These are phyloP conservation scores for Scaptomyza montana DNA, from an alignment of 1,140 invertebrate genomes.

Conservation along the genomic window DNA sequence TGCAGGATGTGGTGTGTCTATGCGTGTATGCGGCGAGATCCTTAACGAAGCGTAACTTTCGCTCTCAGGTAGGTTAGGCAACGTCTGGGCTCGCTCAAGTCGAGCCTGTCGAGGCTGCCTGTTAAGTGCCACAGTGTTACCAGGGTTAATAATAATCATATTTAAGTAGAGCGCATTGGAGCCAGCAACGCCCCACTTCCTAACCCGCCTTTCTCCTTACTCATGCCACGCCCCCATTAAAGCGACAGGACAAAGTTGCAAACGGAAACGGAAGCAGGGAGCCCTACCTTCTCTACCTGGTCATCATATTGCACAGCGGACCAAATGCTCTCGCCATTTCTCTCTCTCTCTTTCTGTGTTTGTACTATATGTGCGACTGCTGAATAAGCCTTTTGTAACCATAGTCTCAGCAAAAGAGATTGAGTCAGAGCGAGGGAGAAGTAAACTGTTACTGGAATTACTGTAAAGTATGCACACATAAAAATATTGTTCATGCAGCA, in stretches of 20 bases:
- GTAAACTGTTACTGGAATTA: conserved; percentile 79
- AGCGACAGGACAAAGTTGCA: conserved; percentile 70
- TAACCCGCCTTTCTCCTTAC: background rate
- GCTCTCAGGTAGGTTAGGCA: conserved; percentile 58
- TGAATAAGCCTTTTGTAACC: conserved; percentile 61
- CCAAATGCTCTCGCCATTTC: background rate
- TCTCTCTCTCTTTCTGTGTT: background rate
- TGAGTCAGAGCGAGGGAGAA: background rate
- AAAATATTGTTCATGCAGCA: conserved; percentile 58
- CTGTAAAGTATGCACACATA: conserved; percentile 57
- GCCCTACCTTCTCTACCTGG: conserved; percentile 31
- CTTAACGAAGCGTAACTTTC: conserved; percentile 80
- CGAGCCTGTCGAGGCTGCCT: conserved; percentile 29
- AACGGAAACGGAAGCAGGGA: conserved; percentile 75
- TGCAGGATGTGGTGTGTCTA: conserved; percentile 13
- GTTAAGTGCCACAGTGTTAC: conserved; percentile 60
- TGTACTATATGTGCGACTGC: background rate
- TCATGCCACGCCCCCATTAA: conserved; percentile 27
- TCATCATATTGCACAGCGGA: conserved; percentile 15
- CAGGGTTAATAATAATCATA: conserved; percentile 80
- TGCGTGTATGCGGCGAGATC: conserved; percentile 22
- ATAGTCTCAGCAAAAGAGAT: conserved; percentile 8
- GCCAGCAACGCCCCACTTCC: background rate
- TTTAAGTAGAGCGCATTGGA: conserved; percentile 57
- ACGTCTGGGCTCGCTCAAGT: conserved; percentile 56